Percentiles rank a stretch among this genome's conserved stretches.
Evolutionary conservation across 2,797 vertebrate species (phyloP).

Genomic region (Phoeniculus purpureus): DNA sequence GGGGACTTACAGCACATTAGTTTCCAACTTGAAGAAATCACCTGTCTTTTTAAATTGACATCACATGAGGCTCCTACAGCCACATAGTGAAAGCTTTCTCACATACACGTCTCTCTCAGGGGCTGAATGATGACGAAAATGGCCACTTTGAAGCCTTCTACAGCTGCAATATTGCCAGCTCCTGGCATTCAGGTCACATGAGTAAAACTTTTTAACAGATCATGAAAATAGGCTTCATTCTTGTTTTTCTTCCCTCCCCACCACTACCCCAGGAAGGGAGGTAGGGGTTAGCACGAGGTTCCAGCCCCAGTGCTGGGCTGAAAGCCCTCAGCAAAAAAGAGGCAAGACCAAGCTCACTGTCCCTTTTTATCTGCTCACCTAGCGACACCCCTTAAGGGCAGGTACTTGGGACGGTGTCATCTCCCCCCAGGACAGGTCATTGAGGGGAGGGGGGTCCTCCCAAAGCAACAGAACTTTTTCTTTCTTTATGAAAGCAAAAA

Average conservation of each 20-base stretch:
- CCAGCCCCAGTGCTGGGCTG: no score
- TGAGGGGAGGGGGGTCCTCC: no score
- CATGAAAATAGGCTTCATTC: background rate
- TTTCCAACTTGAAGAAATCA: conserved; percentile 58
- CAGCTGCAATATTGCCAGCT: background rate
- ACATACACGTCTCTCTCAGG: background rate
- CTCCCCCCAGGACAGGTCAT: no score
- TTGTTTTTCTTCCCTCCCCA: background rate
- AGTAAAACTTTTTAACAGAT: background rate
- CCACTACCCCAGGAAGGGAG: no score
- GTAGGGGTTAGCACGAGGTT: no score
- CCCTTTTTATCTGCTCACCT: no score
- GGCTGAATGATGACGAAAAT: background rate
- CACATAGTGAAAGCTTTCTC: background rate
- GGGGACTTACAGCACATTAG: conserved; percentile 57
- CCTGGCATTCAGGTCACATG: background rate
- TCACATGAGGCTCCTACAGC: conserved; percentile 20
- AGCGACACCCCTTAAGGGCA: no score
- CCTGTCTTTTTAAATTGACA: conserved; percentile 66
- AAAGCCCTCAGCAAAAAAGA: no score
- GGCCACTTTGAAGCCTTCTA: background rate
- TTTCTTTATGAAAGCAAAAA: no score
- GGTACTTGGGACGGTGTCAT: no score
- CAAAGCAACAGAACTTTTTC: no score
- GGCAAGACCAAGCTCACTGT: no score